phyloP scores from a whole-genome alignment of 2,797 vertebrate genomes.

The Nyctibius grandis region DNA sequence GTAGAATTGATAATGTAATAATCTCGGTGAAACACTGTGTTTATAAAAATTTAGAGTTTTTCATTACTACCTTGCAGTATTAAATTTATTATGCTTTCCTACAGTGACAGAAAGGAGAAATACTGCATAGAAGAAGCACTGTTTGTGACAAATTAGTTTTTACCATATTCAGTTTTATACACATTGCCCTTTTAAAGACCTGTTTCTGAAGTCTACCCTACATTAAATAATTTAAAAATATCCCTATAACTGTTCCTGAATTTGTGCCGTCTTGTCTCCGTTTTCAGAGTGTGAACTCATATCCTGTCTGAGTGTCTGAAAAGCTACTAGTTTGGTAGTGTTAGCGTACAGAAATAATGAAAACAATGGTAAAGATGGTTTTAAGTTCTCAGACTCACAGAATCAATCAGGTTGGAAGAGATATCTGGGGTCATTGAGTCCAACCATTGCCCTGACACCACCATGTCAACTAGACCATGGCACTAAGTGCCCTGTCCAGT shows the following conservation, averaged over 20 bases:
- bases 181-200: not conserved
- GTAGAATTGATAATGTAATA: not conserved
- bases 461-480: no score
- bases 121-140: not conserved
- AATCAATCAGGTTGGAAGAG: no score
- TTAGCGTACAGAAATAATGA: not conserved
- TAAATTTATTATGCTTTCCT: constrained; percentile 2
- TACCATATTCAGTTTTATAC: not conserved
- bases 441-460: no score
- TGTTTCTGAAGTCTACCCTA: not conserved
- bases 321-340: not conserved
- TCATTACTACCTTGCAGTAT: not conserved
- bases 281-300: not conserved
- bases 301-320: not conserved
- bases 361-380: not conserved
- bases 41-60: not conserved
- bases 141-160: not conserved
- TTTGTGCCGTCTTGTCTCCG: not conserved
- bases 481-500: no score
- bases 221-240: not conserved
- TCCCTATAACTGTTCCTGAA: not conserved
- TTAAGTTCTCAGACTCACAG: no score
- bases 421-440: no score
- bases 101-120: not conserved
- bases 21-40: not conserved